Percentiles rank a stretch among this genome's conserved stretches.
These are phyloP conservation scores for Aquatica leii DNA, from an alignment of 2,888 invertebrate species.

Conservation along the genomic window DNA sequence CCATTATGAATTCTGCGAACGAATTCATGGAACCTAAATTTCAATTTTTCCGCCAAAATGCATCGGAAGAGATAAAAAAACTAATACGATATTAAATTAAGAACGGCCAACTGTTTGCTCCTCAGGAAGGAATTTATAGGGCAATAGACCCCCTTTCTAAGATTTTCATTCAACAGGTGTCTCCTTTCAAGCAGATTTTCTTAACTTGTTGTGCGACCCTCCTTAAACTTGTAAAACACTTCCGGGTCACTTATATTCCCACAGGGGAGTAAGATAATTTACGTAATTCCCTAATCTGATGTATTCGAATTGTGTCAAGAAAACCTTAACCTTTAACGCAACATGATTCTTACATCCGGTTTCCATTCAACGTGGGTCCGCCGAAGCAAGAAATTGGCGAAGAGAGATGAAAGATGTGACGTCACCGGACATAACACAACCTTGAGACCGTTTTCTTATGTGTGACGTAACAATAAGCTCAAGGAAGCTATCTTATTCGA, in stretches of 20 bases:
- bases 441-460: slow-evolving; percentile 60
- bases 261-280: not conserved
- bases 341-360: slow-evolving; percentile 24
- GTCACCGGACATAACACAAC: slow-evolving; percentile 58
- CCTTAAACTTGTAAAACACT: slow-evolving; percentile 26
- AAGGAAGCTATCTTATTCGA: slow-evolving; percentile 40
- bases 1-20: slow-evolving; percentile 34
- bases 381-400: slow-evolving; percentile 27
- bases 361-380: slow-evolving; percentile 19
- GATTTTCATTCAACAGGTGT: slow-evolving; percentile 47
- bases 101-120: slow-evolving; percentile 47
- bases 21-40: slow-evolving; percentile 30
- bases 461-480: slow-evolving; percentile 45
- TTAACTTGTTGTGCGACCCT: slow-evolving; percentile 35
- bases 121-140: slow-evolving; percentile 41
- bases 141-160: slow-evolving; percentile 35
- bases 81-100: slow-evolving; percentile 28
- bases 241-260: slow-evolving; percentile 27
- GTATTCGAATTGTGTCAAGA: slow-evolving; percentile 15
- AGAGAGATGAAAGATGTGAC: slow-evolving; percentile 47
- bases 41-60: slow-evolving; percentile 29
- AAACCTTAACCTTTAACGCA: slow-evolving; percentile 33
- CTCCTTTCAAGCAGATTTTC: slow-evolving; percentile 43
- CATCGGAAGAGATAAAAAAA: slow-evolving; percentile 21
- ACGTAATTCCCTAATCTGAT: not conserved